Evolutionary conservation across 2,888 invertebrate genomes (phyloP), one percentile per base, ranked within the genome.

Genomic region (Danaus chrysippus): DNA sequence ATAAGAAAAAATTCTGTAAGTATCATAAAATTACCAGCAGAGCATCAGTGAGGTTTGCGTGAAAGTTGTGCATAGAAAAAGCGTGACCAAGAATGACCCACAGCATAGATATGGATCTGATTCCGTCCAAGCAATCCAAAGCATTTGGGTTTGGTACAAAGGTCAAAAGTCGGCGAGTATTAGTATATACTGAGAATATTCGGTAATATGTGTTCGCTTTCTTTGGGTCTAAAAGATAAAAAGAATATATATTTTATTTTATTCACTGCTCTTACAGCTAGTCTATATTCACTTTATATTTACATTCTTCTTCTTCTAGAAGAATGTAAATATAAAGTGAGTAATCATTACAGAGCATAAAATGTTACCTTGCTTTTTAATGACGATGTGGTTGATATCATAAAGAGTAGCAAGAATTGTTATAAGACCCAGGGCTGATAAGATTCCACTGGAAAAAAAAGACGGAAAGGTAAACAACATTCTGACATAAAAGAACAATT

Each of bases 61-160:
- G 75, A 54, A 42, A 70, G n/a, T 42, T 71, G 55, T 43, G 69
- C 62, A 71, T 71, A 8, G 68, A 62, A 52, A 79, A 85, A 0
- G 83, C 77, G 56, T 92, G 92, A 0, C 87, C 89, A 1, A 87
- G 56, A 17, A 92, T 78, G 44, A 92, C 84, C 92, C 92, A 92
- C 71, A 86, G 75, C 82, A 91, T 91, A 10, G 91, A 87, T 0
- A 92, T 71, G 0, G 83, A 73, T 61, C 91, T 78, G n/a, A 92
- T 73, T 0, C 92, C 92, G 59, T 91, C 85, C 46, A 92, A 67
- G 70, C 92, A 92, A 44, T 86, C 82, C 41, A 92, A 68, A 1
- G 87, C 70, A 0, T 83, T 82, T 1, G 84, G 72, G 9, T 76
- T 73, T 0, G 81, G 73, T 0, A 71, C 76, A 58, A 86, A 83